Conservation (phyloP, 2,797 vertebrate genomes). For the Saguinus oedipus region DNA sequence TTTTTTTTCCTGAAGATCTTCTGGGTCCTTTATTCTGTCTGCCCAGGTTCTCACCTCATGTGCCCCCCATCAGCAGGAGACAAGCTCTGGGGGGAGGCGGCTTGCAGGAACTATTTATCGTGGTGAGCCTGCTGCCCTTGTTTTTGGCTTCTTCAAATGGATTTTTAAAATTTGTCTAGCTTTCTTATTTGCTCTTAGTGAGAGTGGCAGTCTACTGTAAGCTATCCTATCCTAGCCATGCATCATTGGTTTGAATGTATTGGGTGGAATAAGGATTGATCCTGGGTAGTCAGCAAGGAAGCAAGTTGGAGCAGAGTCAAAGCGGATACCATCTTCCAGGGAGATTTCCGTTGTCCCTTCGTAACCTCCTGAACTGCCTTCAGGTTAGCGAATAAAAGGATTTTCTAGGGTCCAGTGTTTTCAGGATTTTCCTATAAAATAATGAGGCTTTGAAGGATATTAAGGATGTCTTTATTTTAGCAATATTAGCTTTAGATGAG, state of each 20-base stretch:
- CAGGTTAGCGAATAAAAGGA: background rate
- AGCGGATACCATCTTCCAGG: background rate
- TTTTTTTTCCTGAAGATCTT: no score
- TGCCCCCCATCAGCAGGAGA: background rate
- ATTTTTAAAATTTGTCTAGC: background rate
- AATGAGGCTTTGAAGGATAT: background rate
- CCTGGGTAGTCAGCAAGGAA: background rate
- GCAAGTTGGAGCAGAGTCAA: background rate
- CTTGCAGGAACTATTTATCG: background rate
- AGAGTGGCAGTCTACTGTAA: background rate
- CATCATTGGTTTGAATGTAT: background rate
- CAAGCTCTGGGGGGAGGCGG: background rate
- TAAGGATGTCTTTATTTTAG: background rate
- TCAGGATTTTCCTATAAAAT: background rate
- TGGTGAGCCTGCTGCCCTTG: background rate
- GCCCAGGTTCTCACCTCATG: background rate
- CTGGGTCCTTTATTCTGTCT: background rate
- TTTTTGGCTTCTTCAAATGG: background rate
- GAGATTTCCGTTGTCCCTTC: background rate
- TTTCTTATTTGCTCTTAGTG: background rate
- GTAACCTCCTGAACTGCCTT: background rate
- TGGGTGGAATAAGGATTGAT: background rate
- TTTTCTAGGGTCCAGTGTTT: background rate
- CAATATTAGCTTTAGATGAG: background rate
- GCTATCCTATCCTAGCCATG: background rate